Percentiles rank a stretch among this genome's conserved stretches.
phyloP scores from a whole-genome alignment of 2,113 vertebrate genomes.

The Crotalus horridus region DNA sequence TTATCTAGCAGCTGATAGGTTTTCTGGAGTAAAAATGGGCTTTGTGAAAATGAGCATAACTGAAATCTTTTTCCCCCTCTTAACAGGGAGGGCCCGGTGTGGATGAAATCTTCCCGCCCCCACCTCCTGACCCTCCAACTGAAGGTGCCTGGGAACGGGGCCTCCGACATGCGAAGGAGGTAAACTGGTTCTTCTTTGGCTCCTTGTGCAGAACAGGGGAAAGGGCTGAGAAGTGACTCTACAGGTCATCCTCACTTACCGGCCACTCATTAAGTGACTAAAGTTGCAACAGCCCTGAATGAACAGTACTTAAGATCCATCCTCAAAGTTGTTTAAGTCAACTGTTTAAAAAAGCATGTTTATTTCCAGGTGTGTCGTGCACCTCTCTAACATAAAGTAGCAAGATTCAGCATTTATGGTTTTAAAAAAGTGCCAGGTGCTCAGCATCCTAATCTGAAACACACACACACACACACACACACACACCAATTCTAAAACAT shows the following conservation, averaged over 20 bases:
- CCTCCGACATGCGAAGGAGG: slow-evolving; percentile 96
- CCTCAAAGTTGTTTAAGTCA: not conserved
- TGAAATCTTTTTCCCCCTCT: not conserved
- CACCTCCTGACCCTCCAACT: slow-evolving; percentile 89
- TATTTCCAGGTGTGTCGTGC: not conserved
- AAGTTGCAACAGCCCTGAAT: not conserved
- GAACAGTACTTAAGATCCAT: not conserved
- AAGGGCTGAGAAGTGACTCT: not conserved
- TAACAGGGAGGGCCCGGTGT: slow-evolving; percentile 82
- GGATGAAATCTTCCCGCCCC: slow-evolving; percentile 92
- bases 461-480: too few relatives aligned
- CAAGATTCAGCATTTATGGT: not conserved
- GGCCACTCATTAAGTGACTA: not conserved
- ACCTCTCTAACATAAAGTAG: not conserved
- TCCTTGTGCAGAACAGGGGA: not conserved
- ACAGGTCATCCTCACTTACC: not conserved
- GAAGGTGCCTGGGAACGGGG: slow-evolving; percentile 98
- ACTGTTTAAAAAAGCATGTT: not conserved
- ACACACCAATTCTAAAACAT: not conserved
- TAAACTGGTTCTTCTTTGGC: slow-evolving; percentile 46
- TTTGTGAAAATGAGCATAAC: accelerated
- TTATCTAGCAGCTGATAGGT: not conserved
- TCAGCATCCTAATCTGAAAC: not conserved
- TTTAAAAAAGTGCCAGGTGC: not conserved
- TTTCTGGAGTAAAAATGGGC: not conserved